Percentiles rank a stretch among this genome's conserved stretches.
Conservation (phyloP, 2,113 vertebrate genomes). For the Catharus bicknelli region DNA sequence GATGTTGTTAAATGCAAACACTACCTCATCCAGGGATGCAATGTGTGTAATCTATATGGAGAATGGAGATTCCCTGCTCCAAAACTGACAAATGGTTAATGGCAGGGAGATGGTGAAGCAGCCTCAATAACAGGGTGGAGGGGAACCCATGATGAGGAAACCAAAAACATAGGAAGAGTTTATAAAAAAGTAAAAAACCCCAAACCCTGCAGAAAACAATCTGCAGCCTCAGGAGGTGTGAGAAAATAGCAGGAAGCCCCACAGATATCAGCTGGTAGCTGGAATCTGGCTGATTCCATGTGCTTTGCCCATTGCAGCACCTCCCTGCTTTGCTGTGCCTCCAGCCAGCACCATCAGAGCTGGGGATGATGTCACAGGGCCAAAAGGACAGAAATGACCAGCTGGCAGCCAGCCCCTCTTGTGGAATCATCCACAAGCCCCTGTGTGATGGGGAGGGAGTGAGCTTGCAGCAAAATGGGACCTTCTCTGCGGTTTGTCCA, state of each 20-base stretch:
- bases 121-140: neutral
- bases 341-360: neutral
- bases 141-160: neutral
- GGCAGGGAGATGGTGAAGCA: neutral
- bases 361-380: rapidly evolving
- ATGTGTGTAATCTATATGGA: rapidly evolving
- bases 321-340: neutral
- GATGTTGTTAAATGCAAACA: neutral
- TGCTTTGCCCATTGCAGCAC: neutral
- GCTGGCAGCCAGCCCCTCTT: neutral
- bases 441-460: rapidly evolving
- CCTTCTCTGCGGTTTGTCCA: neutral
- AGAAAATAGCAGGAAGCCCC: neutral
- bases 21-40: too few species aligned
- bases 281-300: too few species aligned
- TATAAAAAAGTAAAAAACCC: neutral
- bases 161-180: neutral
- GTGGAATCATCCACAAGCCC: neutral
- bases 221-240: neutral
- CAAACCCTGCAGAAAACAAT: neutral
- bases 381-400: neutral
- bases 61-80: neutral
- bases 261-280: neutral
- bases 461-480: neutral
- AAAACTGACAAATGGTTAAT: neutral